Percentiles rank a stretch among this genome's conserved stretches.
phyloP scores from a whole-genome alignment of 2,888 invertebrate species.

The Drosophila maculinotata region DNA sequence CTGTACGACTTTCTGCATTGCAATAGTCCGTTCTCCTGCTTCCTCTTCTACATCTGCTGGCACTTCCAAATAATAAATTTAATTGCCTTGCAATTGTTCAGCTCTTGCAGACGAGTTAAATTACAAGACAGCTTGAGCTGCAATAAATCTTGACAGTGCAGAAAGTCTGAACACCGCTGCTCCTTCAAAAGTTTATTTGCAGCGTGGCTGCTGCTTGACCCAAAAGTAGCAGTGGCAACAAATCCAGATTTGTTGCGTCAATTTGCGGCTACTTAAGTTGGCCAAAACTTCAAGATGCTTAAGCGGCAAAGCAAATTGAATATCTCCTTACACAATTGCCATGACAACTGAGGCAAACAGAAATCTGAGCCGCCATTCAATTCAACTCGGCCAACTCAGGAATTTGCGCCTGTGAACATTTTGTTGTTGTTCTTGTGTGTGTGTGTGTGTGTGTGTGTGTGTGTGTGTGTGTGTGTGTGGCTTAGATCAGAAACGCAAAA shows the following conservation, averaged over 20 bases:
- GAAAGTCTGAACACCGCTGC: constrained; percentile 17
- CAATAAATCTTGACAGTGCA: constrained; percentile 27
- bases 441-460: neutral
- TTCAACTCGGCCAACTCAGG: constrained; percentile 4
- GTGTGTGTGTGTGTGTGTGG: constrained; percentile 13
- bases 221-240: constrained; percentile 38
- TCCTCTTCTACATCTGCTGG: neutral
- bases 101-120: constrained; percentile 6
- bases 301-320: constrained; percentile 61
- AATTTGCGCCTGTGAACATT: constrained; percentile 47
- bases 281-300: constrained; percentile 59
- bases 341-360: constrained; percentile 53
- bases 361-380: constrained; percentile 8
- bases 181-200: neutral
- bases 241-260: constrained; percentile 34
- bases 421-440: constrained; percentile 21
- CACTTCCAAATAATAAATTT: constrained; percentile 53
- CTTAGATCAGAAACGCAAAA: constrained; percentile 65
- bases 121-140: constrained; percentile 18
- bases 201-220: constrained; percentile 7
- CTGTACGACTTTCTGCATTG: constrained; percentile 15
- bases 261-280: constrained; percentile 58
- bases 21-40: neutral
- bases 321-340: constrained; percentile 42
- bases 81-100: constrained; percentile 51